These are phyloP conservation scores for Cantharis flavilabris DNA, from an alignment of 2,888 invertebrate genomes.

Conservation along the genomic window DNA sequence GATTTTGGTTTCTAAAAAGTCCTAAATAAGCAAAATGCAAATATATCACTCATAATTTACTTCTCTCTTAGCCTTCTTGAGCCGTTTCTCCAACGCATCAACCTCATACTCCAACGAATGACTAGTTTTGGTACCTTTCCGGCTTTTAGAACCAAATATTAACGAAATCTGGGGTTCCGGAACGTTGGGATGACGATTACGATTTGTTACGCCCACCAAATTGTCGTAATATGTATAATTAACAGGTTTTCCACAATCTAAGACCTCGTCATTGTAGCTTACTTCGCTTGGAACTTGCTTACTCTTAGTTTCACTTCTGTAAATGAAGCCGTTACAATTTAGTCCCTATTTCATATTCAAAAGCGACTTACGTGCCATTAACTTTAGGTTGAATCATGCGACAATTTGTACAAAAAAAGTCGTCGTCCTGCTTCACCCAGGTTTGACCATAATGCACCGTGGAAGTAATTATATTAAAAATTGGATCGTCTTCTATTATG, in stretches of 20 bases:
- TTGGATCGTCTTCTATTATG: conserved; percentile 65
- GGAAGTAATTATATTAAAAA: conserved; percentile 77
- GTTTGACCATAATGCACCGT: conserved; percentile 69
- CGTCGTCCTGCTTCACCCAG: conserved; percentile 70
- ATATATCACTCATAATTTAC: conserved; percentile 43
- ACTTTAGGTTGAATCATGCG: conserved; percentile 56
- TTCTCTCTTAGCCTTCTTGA: conserved; percentile 79
- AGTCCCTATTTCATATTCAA: not conserved
- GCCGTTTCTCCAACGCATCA: conserved; percentile 71
- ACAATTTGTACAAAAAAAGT: conserved; percentile 68
- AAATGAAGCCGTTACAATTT: not conserved
- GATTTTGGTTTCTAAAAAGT: conserved; percentile 73
- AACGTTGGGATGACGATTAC: conserved; percentile 80
- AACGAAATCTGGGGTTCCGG: conserved; percentile 84
- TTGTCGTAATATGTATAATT: conserved; percentile 91
- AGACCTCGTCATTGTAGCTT: conserved; percentile 63
- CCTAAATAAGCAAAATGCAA: not conserved
- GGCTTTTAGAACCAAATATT: conserved; percentile 74
- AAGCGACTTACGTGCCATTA: conserved; percentile 23
- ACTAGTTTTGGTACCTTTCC: conserved; percentile 59
- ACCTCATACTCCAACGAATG: conserved; percentile 68
- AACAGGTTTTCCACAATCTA: conserved; percentile 84
- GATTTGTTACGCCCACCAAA: conserved; percentile 80
- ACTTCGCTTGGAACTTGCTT: conserved; percentile 17
- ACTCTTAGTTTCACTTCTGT: conserved; percentile 29